These are phyloP conservation scores for Anguilla marmorata DNA, from an alignment of 2,797 vertebrate species.

Conservation along the genomic window DNA sequence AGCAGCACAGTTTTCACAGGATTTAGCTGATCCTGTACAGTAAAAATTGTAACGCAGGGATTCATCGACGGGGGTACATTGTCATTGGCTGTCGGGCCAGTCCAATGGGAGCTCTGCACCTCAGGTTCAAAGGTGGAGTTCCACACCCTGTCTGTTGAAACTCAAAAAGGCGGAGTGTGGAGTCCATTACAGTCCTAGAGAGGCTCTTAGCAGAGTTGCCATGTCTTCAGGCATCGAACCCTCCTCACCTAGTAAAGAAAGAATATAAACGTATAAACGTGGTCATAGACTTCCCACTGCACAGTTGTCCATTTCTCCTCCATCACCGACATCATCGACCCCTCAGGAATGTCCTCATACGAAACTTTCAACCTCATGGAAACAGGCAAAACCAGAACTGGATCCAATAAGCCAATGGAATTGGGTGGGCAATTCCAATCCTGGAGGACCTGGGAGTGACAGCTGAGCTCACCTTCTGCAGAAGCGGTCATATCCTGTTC, in stretches of 20 bases:
- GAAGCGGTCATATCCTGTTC: constrained; percentile 84
- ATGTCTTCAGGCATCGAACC: constrained; percentile 79
- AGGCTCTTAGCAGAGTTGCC: constrained; percentile 78
- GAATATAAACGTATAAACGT: not conserved
- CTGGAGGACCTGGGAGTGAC: not conserved
- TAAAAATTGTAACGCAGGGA: not conserved
- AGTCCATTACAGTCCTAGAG: constrained; percentile 69
- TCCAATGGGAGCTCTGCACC: not conserved
- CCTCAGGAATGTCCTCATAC: not conserved
- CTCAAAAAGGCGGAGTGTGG: not conserved
- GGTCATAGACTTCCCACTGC: not conserved
- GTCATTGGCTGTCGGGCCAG: not conserved
- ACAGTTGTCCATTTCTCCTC: not conserved
- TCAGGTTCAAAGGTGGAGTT: not conserved
- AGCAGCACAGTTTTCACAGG: constrained; percentile 9
- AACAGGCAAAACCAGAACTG: not conserved
- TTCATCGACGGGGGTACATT: not conserved
- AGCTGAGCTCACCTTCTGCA: constrained; percentile 69
- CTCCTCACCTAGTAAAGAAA: constrained; percentile 71
- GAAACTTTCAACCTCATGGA: not conserved
- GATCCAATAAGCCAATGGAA: not conserved
- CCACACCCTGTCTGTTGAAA: not conserved
- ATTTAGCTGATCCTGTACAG: not conserved
- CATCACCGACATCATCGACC: not conserved
- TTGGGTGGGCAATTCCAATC: no score